Percentiles rank a stretch among this genome's conserved stretches.
phyloP scores from a whole-genome alignment of 2,113 vertebrate genomes.

The Gymnobelideus leadbeateri region DNA sequence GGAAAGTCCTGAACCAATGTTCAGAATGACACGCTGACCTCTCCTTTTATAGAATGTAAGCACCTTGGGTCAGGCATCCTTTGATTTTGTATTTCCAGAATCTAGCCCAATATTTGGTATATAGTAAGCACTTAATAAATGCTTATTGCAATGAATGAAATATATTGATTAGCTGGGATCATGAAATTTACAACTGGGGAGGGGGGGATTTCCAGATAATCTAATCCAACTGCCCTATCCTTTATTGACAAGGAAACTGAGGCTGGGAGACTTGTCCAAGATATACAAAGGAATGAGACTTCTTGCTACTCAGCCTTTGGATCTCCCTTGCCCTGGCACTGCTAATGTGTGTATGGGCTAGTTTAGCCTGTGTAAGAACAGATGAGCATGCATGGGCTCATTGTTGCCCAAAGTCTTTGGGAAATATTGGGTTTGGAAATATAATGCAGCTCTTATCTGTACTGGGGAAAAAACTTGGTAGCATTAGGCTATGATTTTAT shows the following conservation, averaged over 20 bases:
- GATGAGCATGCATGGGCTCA: neutral
- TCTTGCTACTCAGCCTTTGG: neutral
- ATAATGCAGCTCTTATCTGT: neutral
- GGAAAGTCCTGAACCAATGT: neutral
- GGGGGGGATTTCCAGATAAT: neutral
- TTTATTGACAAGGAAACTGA: slow-evolving; percentile 20
- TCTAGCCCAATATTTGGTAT: neutral
- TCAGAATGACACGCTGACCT: neutral
- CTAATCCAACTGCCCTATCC: neutral
- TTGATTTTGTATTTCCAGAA: neutral
- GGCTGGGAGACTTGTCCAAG: slow-evolving; percentile 15
- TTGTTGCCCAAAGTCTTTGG: neutral
- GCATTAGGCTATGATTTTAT: neutral
- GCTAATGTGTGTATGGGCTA: neutral
- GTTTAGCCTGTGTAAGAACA: neutral
- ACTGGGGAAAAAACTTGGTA: neutral
- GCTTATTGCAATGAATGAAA: neutral
- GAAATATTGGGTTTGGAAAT: neutral
- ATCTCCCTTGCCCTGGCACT: too few relatives aligned
- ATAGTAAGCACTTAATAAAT: neutral
- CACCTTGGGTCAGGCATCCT: neutral
- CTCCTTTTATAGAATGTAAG: neutral
- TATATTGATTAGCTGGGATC: neutral
- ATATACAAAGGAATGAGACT: neutral
- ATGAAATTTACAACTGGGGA: neutral